Conservation (phyloP, 2,797 vertebrate species). For the Gallinago nigripennis region DNA sequence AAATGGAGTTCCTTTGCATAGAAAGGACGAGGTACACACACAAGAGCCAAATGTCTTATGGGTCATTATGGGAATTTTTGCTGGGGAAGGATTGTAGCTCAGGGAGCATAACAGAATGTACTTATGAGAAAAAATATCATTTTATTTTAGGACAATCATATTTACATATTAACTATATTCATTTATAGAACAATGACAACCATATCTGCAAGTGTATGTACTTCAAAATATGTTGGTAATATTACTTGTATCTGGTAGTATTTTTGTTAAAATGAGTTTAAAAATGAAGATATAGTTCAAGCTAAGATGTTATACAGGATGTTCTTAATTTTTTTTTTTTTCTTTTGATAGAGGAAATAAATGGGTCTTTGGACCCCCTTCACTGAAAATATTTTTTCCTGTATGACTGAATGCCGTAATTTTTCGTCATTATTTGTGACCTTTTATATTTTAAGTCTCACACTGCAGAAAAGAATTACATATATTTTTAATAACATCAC, state of each 20-base stretch:
- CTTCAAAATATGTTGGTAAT: not conserved
- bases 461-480: not conserved
- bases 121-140: not conserved
- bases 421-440: conserved; percentile 37
- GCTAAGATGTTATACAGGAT: not conserved
- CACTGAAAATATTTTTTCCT: not conserved
- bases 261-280: not conserved
- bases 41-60: not conserved
- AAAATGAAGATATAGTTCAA: not conserved
- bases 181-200: not conserved
- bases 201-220: not conserved
- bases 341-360: not conserved
- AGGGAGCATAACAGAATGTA: not conserved
- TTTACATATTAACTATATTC: not conserved
- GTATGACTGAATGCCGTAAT: not conserved
- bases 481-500: conserved; percentile 7
- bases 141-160: not conserved
- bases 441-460: conserved; percentile 6
- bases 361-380: not conserved
- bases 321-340: not conserved
- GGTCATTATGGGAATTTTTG: not conserved
- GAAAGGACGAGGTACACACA: not conserved
- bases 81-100: not conserved
- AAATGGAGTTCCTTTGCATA: not conserved
- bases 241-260: not conserved